Evolutionary conservation across 2,888 invertebrate species (phyloP), one percentile per base, ranked within the genome.

Genomic region (Yponomeuta evonymella): DNA sequence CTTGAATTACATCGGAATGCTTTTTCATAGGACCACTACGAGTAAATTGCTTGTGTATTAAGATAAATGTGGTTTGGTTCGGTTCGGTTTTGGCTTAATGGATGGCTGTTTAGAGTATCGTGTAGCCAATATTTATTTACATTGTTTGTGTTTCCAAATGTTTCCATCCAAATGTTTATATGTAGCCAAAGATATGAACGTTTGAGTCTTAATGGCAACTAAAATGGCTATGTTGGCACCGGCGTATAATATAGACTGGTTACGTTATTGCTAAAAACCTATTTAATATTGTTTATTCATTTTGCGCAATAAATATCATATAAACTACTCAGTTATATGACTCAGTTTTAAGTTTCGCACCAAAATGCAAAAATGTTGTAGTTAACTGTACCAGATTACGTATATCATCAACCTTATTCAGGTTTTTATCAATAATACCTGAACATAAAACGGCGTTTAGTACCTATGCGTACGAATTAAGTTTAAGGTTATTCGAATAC

Each of bases 1-100:
- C 87, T 86, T 85, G 83, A 84, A 79, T 84, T 84, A 88, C 84
- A 83, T 79, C 78, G 81, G 80, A 86, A 85, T 75, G 84, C 84
- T 86, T 84, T 85, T 84, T 85, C 84, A 84, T 84, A 82, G 82
- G 80, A 83, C 76, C 77, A 76, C 75, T 76, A 75, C 80, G 81
- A 83, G 72, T 84, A 83, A 85, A 84, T 83, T 79, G 81, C 79
- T 78, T 79, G 81, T 78, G 75, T 76, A 82, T 83, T 79, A 81
- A 83, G 83, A 84, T 76, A 81, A 81, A 84, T 84, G 81, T 74
- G 77, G 76, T 76, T 76, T 82, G 81, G 75, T 76, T 23, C 23
- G 78, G 82, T 81, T 79, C 75, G 79, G 79, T 79, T 80, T 79
- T 77, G 77, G 78, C 71, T 78, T 78, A 76, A 76, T 78, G 76